Conservation (phyloP, 2,797 vertebrate species). For the Podargus strigoides region DNA sequence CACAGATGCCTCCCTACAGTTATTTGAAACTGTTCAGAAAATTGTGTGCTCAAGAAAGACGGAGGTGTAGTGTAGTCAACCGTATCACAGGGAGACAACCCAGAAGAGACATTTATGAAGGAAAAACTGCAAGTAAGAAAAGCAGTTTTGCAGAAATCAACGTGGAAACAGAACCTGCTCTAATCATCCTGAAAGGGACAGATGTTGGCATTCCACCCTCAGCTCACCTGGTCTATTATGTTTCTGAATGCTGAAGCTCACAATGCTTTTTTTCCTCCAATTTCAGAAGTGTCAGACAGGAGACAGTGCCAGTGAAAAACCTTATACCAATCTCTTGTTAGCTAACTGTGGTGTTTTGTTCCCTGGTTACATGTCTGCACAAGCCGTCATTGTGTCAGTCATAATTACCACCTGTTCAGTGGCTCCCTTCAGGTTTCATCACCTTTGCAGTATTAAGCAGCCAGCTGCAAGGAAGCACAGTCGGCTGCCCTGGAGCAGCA, state of each 20-base stretch:
- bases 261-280: conserved; percentile 43
- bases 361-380: conserved; percentile 65
- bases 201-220: conserved; percentile 56
- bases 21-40: conserved; percentile 14
- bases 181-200: conserved; percentile 59
- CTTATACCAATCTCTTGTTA: conserved; percentile 68
- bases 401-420: conserved; percentile 79
- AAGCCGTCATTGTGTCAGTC: conserved; percentile 75
- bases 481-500: conserved; percentile 67
- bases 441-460: conserved; percentile 71
- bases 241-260: conserved; percentile 49
- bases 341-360: conserved; percentile 73
- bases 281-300: conserved; percentile 74
- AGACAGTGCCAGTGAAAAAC: conserved; percentile 54
- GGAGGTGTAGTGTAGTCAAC: neutral
- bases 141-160: conserved; percentile 55
- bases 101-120: conserved; percentile 52
- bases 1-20: neutral
- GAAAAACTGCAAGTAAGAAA: conserved; percentile 28
- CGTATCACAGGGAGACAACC: neutral
- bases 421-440: conserved; percentile 74
- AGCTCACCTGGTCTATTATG: conserved; percentile 60
- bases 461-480: conserved; percentile 70
- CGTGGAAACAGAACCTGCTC: conserved; percentile 56
- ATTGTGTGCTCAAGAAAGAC: neutral